A percentile compares a stretch with the other conserved stretches of the same genome.
phyloP scores from a whole-genome alignment of 2,113 vertebrate genomes.

The Xenotilapia leptura region DNA sequence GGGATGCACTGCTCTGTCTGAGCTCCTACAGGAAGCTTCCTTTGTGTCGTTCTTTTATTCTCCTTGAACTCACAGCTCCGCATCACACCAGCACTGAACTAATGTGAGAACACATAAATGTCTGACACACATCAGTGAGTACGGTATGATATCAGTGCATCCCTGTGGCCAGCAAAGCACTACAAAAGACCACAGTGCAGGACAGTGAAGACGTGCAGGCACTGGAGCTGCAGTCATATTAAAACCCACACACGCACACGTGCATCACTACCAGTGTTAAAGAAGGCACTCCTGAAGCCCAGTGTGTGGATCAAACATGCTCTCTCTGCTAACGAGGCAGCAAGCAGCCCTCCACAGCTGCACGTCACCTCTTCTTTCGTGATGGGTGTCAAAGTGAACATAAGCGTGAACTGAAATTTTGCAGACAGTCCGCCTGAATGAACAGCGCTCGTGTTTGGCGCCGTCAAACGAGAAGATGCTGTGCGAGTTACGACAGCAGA shows the following conservation, averaged over 20 bases:
- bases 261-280: background rate
- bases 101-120: background rate
- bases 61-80: background rate
- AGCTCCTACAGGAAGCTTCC: background rate
- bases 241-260: background rate
- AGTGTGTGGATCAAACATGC: background rate
- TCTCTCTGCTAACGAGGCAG: background rate
- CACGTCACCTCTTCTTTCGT: background rate
- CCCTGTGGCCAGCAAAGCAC: background rate
- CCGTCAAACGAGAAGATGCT: background rate
- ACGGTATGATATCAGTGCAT: background rate
- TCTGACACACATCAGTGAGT: background rate
- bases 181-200: background rate
- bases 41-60: background rate
- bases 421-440: background rate
- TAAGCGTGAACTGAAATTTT: background rate
- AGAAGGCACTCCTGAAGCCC: background rate
- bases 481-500: accelerated
- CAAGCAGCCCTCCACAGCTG: background rate
- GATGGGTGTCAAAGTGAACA: background rate
- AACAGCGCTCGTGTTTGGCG: background rate
- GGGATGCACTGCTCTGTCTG: background rate
- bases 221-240: background rate
- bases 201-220: background rate
- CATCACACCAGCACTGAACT: background rate